Base-by-base conservation (phyloP, 2,797 vertebrate genomes). In the Xenentodon cancila region DNA sequence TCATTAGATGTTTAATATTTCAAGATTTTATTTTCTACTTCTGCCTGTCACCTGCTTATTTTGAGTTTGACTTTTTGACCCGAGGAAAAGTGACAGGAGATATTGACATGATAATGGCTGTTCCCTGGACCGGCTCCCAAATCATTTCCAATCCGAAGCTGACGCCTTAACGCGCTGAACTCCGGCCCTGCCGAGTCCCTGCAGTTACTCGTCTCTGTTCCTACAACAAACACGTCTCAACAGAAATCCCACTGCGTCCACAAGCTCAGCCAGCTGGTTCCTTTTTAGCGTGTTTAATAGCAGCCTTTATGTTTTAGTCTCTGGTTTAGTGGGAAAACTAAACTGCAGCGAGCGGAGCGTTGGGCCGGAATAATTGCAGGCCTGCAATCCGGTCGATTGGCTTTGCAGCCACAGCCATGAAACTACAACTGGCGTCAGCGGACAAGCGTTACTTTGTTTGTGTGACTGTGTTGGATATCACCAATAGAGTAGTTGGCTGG, bases 341-440 rank as follows among this genome's bases (percentile, higher is more conserved):
- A 75, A 64, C n/a, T 65, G 61, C 68, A 71, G 60, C 7, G 5
- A 59, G 62, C 44, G 1, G 59, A 62, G 66, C 19, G 9, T 52
- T 64, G 63, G 68, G 67, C 53, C 30, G 56, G 81, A 71, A 63
- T 86, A 85, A 90, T 86, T 85, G 68, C 65, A 77, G 79, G 79
- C 68, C 75, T 71, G 51, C 59, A 21, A 64, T 64, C 74, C 48
- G 71, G 74, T 87, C 75, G 68, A 84, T 87, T 42, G 22, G 67
- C 68, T 60, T 67, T 46, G 70, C 79, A 71, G 71, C 65, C 64
- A 79, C 80, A 57, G 64, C 80, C 71, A 73, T 74, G 71, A 88
- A 89, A 81, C 87, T 85, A 67, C 88, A 66, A 75, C 74, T 87
- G 82, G 91, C 86, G 82, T 91, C 86, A 92, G 64, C 59, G 77